A percentile compares a stretch with the other conserved stretches of the same genome.
Conservation (phyloP, 2,797 vertebrate species). For the Parotocinclus haroldoi region DNA sequence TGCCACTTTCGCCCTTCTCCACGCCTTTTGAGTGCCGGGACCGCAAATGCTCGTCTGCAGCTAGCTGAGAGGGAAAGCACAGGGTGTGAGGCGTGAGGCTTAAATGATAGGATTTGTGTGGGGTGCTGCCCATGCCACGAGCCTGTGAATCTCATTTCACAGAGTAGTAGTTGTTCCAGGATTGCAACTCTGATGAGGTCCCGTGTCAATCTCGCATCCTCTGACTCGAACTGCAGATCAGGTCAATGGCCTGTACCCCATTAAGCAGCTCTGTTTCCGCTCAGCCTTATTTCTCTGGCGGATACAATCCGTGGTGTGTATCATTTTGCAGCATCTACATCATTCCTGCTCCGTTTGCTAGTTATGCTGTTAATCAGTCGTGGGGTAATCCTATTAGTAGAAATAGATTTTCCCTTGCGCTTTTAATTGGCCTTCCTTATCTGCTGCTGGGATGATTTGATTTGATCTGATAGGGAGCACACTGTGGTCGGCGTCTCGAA, state of each 20-base stretch:
- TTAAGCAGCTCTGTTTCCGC: slow-evolving; percentile 45
- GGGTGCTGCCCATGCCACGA: slow-evolving; percentile 54
- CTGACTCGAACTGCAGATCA: slow-evolving; percentile 69
- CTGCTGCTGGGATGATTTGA: slow-evolving; percentile 29
- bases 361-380: slow-evolving; percentile 30
- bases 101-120: slow-evolving; percentile 33
- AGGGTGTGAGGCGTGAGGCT: slow-evolving; percentile 53
- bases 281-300: background rate
- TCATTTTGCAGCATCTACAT: slow-evolving; percentile 7
- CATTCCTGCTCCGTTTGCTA: slow-evolving; percentile 7
- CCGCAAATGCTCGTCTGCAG: slow-evolving; percentile 23
- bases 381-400: slow-evolving; percentile 38
- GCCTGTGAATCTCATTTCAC: slow-evolving; percentile 79
- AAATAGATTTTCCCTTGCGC: slow-evolving; percentile 23
- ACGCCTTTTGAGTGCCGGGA: slow-evolving; percentile 73
- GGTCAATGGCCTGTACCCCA: slow-evolving; percentile 61
- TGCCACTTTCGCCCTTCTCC: slow-evolving; percentile 53
- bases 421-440: slow-evolving; percentile 40
- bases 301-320: background rate
- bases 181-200: slow-evolving; percentile 72
- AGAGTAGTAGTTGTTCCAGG: slow-evolving; percentile 73
- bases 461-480: slow-evolving; percentile 10
- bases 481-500: background rate
- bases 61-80: slow-evolving; percentile 54
- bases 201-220: slow-evolving; percentile 70